These are phyloP conservation scores for Zenarchopterus dispar DNA, from an alignment of 2,797 vertebrate genomes.

Conservation along the genomic window DNA sequence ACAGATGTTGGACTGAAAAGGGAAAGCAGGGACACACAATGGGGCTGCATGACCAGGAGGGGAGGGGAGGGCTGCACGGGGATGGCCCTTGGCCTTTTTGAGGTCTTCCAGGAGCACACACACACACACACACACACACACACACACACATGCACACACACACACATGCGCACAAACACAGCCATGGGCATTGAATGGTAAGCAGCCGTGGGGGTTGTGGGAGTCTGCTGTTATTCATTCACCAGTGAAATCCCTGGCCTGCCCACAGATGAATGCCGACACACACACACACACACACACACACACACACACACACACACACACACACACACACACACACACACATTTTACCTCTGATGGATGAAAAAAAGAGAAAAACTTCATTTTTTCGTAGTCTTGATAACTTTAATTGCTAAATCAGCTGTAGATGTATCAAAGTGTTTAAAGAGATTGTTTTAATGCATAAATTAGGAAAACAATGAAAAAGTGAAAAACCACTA, in stretches of 20 bases:
- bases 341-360: background rate
- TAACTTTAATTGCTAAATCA: no score
- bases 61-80: slow-evolving; percentile 41
- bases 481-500: no score
- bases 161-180: slow-evolving; percentile 23
- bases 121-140: slow-evolving; percentile 10
- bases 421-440: no score
- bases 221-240: slow-evolving; percentile 63
- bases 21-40: slow-evolving; percentile 71
- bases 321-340: background rate
- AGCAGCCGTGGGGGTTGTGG: slow-evolving; percentile 58
- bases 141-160: background rate
- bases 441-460: no score
- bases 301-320: slow-evolving; percentile 4
- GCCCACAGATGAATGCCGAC: slow-evolving; percentile 53
- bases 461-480: no score
- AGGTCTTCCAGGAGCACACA: slow-evolving; percentile 28
- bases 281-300: slow-evolving; percentile 40
- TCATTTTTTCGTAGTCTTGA: background rate
- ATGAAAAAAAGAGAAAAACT: background rate
- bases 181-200: slow-evolving; percentile 52
- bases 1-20: slow-evolving; percentile 85
- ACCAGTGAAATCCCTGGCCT: slow-evolving; percentile 54
- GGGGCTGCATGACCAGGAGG: slow-evolving; percentile 58
- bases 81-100: slow-evolving; percentile 70